Percentiles rank a stretch among this genome's conserved stretches.
phyloP scores from a whole-genome alignment of 1,140 invertebrate species.

The Heterodera schachtii region DNA sequence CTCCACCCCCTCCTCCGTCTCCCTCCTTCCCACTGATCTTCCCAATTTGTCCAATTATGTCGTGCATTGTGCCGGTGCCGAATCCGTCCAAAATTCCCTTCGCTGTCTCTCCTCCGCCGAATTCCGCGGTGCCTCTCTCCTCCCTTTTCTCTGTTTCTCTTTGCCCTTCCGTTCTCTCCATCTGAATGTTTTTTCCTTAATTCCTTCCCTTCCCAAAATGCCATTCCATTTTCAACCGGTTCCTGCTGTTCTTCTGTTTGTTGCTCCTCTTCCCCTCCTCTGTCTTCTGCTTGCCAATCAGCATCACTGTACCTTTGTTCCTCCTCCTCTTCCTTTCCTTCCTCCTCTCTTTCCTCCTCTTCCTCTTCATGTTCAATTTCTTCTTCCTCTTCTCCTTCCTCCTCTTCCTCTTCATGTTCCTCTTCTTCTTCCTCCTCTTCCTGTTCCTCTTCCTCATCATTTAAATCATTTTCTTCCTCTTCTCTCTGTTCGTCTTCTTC shows the following conservation, averaged over 20 bases:
- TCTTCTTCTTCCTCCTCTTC: no score
- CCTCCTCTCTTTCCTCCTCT: not conserved
- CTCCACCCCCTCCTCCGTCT: not conserved
- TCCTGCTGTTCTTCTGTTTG: not conserved
- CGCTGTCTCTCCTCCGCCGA: not conserved
- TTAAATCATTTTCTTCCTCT: no score
- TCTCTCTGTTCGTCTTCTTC: no score
- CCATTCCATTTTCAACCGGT: not conserved
- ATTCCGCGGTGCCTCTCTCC: not conserved
- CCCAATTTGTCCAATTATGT: not conserved
- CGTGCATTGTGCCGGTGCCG: not conserved
- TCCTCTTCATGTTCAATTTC: not conserved
- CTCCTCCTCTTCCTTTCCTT: not conserved
- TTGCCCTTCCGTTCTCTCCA: not conserved
- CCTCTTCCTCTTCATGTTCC: no score
- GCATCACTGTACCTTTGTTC: not conserved
- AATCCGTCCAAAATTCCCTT: slow-evolving; percentile 5
- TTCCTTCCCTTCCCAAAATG: no score
- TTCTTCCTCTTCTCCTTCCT: no score
- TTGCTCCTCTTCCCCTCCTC: not conserved
- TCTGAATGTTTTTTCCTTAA: not conserved
- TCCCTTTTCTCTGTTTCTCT: not conserved
- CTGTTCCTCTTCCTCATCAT: not conserved
- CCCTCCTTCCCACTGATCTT: not conserved
- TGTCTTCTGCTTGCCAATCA: not conserved